These are phyloP conservation scores for Drosophila trapezifrons DNA, from an alignment of 1,140 invertebrate species.

Conservation along the genomic window DNA sequence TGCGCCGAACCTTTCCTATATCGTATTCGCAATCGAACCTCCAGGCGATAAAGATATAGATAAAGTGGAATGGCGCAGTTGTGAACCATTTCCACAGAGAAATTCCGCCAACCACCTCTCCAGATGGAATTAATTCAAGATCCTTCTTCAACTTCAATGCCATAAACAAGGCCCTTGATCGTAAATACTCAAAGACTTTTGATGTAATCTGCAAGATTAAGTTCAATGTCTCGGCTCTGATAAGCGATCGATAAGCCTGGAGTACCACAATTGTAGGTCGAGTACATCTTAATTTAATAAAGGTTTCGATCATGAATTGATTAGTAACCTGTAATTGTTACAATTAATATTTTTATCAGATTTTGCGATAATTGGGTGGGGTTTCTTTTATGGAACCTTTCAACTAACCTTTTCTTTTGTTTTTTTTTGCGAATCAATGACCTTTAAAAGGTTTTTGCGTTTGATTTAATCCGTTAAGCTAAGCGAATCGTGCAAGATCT, in stretches of 20 bases:
- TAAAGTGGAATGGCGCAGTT: constrained; percentile 12
- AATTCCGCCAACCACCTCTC: background rate
- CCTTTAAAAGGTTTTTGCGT: constrained; percentile 44
- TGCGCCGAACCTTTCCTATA: constrained; percentile 9
- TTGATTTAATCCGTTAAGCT: constrained; percentile 33
- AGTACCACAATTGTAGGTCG: constrained; percentile 22
- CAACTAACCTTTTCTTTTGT: constrained; percentile 11
- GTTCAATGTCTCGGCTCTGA: constrained; percentile 25
- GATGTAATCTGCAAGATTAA: constrained; percentile 28
- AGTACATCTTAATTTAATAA: background rate
- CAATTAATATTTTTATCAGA: background rate
- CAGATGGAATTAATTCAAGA: background rate
- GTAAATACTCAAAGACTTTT: constrained; percentile 6
- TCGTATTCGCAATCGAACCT: constrained; percentile 1
- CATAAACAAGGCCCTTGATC: constrained; percentile 30
- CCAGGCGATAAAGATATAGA: constrained; percentile 5
- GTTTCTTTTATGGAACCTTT: background rate
- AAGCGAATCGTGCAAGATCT: constrained; percentile 21
- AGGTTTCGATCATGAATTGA: background rate
- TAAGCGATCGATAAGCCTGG: constrained; percentile 12
- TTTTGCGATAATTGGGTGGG: background rate
- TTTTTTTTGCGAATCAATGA: constrained; percentile 38
- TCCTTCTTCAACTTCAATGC: background rate
- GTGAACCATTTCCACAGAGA: background rate
- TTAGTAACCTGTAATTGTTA: background rate